Conservation (phyloP, 2,888 invertebrate species). For the Xanthorhoe spadicearia region DNA sequence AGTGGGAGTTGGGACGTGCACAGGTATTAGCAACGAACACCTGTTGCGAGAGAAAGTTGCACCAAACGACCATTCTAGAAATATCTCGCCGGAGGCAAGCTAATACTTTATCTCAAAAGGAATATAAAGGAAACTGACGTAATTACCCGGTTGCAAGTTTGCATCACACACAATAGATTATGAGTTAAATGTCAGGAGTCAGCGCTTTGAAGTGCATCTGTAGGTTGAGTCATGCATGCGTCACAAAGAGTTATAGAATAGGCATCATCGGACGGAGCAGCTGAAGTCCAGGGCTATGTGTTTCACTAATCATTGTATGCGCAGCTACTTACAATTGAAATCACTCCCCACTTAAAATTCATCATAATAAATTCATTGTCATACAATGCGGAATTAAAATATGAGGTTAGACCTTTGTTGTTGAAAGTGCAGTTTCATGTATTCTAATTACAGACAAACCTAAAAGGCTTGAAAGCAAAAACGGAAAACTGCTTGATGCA, state of each 20-base stretch:
- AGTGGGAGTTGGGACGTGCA: conserved; percentile 54
- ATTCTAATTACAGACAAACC: conserved; percentile 28
- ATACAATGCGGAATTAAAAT: conserved; percentile 11
- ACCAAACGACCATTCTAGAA: conserved; percentile 39
- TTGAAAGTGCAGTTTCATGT: conserved; percentile 16
- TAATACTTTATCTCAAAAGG: conserved; percentile 43
- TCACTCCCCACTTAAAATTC: conserved; percentile 9
- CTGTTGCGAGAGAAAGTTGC: conserved; percentile 65
- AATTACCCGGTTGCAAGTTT: conserved; percentile 37
- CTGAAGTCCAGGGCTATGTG: conserved; percentile 18
- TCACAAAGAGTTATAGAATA: conserved; percentile 51
- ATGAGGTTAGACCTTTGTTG: conserved; percentile 6
- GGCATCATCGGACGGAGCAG: conserved; percentile 28
- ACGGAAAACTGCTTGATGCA: conserved; percentile 38
- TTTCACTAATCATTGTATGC: conserved; percentile 17
- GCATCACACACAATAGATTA: conserved; percentile 44
- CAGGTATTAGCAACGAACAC: conserved; percentile 53
- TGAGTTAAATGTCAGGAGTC: conserved; percentile 43
- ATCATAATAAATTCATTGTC: conserved; percentile 10
- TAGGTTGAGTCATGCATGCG: conserved; percentile 51
- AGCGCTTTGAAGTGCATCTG: conserved; percentile 53
- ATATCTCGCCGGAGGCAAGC: conserved; percentile 38
- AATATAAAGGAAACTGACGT: conserved; percentile 51
- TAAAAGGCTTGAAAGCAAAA: conserved; percentile 29
- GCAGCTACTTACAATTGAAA: conserved; percentile 2